phyloP scores from a whole-genome alignment of 2,888 invertebrate species.

The Sympetrum striolatum region DNA sequence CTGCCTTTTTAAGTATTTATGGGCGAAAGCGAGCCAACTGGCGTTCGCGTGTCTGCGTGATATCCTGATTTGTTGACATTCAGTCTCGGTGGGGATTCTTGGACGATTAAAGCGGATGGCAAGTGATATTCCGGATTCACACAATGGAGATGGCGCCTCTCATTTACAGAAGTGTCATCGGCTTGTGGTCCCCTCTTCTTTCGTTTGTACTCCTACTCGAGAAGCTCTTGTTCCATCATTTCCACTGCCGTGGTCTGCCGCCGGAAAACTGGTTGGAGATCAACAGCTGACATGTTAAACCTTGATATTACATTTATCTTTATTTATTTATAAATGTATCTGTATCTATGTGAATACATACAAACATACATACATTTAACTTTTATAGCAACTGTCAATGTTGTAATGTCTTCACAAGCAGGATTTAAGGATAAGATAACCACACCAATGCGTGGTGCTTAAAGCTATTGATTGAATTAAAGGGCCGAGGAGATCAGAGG shows the following conservation, averaged over 20 bases:
- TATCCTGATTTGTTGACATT: neutral
- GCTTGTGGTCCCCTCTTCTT: constrained; percentile 11
- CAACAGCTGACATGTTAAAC: neutral
- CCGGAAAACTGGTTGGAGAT: neutral
- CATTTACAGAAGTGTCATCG: constrained; percentile 18
- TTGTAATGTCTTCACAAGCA: too few relatives aligned
- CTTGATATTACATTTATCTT: too few relatives aligned
- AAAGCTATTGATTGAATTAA: too few relatives aligned
- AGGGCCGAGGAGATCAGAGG: too few relatives aligned
- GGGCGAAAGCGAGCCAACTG: neutral
- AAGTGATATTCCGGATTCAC: neutral
- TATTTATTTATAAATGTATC: too few relatives aligned
- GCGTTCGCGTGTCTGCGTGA: neutral
- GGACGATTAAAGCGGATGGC: neutral
- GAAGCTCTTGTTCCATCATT: neutral
- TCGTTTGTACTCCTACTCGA: neutral
- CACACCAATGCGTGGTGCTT: too few relatives aligned
- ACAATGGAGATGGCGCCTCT: neutral
- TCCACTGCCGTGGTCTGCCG: neutral
- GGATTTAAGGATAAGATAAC: too few relatives aligned
- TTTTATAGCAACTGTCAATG: too few relatives aligned
- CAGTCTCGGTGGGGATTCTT: neutral
- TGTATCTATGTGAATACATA: too few relatives aligned
- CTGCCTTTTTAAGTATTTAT: neutral
- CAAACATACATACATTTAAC: too few relatives aligned